These are phyloP conservation scores for Muntiacus muntjak DNA, from an alignment of 2,113 vertebrate species.

Conservation along the genomic window DNA sequence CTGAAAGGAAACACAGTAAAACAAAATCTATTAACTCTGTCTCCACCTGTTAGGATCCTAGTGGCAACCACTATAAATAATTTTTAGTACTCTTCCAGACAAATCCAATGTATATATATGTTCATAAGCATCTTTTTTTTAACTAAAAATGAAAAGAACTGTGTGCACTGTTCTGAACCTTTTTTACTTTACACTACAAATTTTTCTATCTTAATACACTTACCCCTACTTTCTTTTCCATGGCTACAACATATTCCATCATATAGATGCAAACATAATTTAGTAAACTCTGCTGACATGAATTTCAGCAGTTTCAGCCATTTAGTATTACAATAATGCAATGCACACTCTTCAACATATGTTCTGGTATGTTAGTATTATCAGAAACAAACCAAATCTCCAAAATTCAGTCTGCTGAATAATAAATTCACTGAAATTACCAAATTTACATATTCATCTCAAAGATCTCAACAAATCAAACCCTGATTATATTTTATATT, in stretches of 20 bases:
- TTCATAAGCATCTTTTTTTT: neutral
- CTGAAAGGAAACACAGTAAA: neutral
- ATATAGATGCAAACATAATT: neutral
- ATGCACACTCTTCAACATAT: neutral
- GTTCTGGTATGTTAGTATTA: neutral
- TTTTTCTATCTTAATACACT: neutral
- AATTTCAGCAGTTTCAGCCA: neutral
- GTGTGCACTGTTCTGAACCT: neutral
- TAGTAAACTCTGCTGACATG: neutral
- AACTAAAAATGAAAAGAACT: neutral
- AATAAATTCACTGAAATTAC: conserved; percentile 4
- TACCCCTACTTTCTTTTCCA: neutral
- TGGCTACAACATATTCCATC: neutral
- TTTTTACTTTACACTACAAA: neutral
- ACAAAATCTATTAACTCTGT: neutral
- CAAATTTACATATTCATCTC: neutral
- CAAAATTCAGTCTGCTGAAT: neutral
- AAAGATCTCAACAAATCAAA: neutral
- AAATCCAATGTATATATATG: neutral
- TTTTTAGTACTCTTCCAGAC: neutral
- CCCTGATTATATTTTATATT: neutral
- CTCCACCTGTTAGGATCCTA: neutral
- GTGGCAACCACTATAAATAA: neutral
- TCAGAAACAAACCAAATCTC: neutral
- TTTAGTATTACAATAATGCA: neutral